Percentiles rank a stretch among this genome's conserved stretches.
phyloP scores from a whole-genome alignment of 2,888 invertebrate species.

The Hypselothyrea guttata region DNA sequence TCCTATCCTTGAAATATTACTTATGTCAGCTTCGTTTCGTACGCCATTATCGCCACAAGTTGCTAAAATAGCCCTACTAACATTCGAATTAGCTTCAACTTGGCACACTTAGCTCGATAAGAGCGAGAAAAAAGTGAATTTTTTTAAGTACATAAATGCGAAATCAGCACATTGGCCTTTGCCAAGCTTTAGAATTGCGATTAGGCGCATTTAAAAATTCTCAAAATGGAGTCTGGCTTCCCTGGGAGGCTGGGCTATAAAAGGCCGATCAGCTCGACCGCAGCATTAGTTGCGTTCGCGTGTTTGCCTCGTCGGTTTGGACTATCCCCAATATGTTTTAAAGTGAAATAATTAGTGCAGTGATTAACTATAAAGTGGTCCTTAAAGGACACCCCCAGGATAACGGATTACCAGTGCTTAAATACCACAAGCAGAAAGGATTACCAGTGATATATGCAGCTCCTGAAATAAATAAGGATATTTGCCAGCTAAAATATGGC shows the following conservation, averaged over 20 bases:
- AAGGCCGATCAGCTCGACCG: slow-evolving; percentile 29
- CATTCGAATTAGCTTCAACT: slow-evolving; percentile 46
- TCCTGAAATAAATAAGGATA: slow-evolving; percentile 7
- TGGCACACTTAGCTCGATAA: slow-evolving; percentile 57
- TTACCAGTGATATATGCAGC: slow-evolving; percentile 38
- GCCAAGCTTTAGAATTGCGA: slow-evolving; percentile 13
- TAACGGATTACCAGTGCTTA: slow-evolving; percentile 31
- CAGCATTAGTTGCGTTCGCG: slow-evolving; percentile 53
- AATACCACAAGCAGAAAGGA: slow-evolving; percentile 30
- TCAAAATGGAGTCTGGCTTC: slow-evolving; percentile 45
- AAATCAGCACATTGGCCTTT: slow-evolving; percentile 34
- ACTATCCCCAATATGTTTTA: slow-evolving; percentile 15
- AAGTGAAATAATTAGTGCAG: slow-evolving; percentile 25
- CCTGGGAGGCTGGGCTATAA: slow-evolving; percentile 50
- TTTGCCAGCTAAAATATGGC: slow-evolving; percentile 36
- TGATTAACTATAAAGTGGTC: slow-evolving; percentile 16
- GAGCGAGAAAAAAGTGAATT: slow-evolving; percentile 35
- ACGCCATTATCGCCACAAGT: slow-evolving; percentile 42
- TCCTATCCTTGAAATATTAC: slow-evolving; percentile 35
- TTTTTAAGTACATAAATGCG: slow-evolving; percentile 21
- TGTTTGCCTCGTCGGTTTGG: slow-evolving; percentile 22
- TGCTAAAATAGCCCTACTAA: slow-evolving; percentile 29
- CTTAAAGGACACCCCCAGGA: slow-evolving; percentile 22
- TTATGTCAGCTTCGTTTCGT: slow-evolving; percentile 44
- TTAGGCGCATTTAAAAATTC: slow-evolving; percentile 32